These are phyloP conservation scores for Poeciliopsis retropinna DNA, from an alignment of 2,113 vertebrate species.

Conservation along the genomic window DNA sequence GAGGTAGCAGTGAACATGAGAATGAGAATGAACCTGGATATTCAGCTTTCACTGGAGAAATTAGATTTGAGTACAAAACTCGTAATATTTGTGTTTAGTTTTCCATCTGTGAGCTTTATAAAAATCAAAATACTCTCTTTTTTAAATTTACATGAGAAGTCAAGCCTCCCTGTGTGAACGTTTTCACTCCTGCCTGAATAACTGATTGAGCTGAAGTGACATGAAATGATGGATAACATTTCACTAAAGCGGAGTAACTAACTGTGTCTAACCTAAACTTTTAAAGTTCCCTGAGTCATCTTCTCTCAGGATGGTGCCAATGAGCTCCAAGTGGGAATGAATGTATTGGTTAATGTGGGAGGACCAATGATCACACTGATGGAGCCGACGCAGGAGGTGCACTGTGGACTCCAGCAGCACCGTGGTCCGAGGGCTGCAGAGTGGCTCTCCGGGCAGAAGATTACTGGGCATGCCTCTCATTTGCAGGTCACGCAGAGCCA, in stretches of 20 bases:
- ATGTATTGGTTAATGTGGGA: slow-evolving; percentile 79
- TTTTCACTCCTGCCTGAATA: not conserved
- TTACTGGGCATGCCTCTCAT: slow-evolving; percentile 83
- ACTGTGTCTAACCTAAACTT: slow-evolving; percentile 54
- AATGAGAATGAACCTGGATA: too few species aligned
- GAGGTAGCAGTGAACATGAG: too few species aligned
- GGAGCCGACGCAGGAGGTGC: slow-evolving; percentile 78
- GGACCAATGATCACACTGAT: slow-evolving; percentile 78
- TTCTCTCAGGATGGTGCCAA: slow-evolving; percentile 78
- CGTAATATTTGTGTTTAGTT: too few species aligned
- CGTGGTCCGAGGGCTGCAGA: slow-evolving; percentile 79
- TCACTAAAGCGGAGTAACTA: not conserved
- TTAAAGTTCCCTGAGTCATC: slow-evolving; percentile 46
- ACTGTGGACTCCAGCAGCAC: slow-evolving; percentile 81
- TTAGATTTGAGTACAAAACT: too few species aligned
- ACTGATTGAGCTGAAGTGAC: not conserved
- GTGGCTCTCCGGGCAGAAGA: slow-evolving; percentile 81
- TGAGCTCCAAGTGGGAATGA: slow-evolving; percentile 76
- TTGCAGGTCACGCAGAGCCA: slow-evolving; percentile 81
- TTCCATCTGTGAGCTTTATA: too few species aligned
- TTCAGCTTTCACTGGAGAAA: too few species aligned
- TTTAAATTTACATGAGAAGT: not conserved
- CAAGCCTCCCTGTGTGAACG: too few species aligned
- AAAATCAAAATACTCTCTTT: too few species aligned
- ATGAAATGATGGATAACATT: not conserved